phyloP scores from a whole-genome alignment of 2,888 invertebrate species.

The Camponotus fellah region DNA sequence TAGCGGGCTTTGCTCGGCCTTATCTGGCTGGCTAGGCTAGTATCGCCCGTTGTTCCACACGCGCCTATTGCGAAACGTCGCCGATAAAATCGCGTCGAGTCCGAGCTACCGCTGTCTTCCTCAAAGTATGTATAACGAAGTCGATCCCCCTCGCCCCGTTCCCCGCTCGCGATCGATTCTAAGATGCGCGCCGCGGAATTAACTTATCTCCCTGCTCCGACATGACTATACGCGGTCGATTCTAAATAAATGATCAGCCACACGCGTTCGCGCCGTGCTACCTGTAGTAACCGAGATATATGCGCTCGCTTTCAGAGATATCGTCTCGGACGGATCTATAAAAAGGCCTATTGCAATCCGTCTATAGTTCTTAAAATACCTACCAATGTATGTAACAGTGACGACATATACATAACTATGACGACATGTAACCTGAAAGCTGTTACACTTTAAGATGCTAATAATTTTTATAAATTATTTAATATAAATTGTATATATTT shows the following conservation, averaged over 20 bases:
- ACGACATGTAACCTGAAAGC: not conserved
- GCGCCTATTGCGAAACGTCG: conserved; percentile 46
- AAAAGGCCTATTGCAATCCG: not conserved
- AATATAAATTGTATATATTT: not conserved
- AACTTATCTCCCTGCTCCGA: conserved; percentile 50
- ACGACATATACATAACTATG: not conserved
- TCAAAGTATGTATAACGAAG: conserved; percentile 49
- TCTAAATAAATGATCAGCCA: conserved; percentile 49
- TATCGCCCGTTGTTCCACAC: conserved; percentile 49
- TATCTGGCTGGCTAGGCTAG: conserved; percentile 59
- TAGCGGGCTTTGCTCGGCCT: conserved; percentile 64
- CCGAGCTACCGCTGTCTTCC: conserved; percentile 39
- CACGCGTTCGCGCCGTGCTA: conserved; percentile 24
- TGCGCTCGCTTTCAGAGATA: conserved; percentile 23
- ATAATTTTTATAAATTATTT: not conserved
- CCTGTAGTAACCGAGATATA: conserved; percentile 29
- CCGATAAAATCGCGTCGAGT: conserved; percentile 42
- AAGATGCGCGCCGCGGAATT: conserved; percentile 49
- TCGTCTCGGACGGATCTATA: not conserved
- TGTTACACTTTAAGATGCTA: not conserved
- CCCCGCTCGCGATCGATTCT: conserved; percentile 37
- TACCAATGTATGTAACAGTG: not conserved
- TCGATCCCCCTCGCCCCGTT: conserved; percentile 11
- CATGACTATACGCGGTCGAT: conserved; percentile 50
- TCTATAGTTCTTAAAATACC: not conserved